Conservation (phyloP, 2,888 invertebrate genomes). For the Papilio protenor region DNA sequence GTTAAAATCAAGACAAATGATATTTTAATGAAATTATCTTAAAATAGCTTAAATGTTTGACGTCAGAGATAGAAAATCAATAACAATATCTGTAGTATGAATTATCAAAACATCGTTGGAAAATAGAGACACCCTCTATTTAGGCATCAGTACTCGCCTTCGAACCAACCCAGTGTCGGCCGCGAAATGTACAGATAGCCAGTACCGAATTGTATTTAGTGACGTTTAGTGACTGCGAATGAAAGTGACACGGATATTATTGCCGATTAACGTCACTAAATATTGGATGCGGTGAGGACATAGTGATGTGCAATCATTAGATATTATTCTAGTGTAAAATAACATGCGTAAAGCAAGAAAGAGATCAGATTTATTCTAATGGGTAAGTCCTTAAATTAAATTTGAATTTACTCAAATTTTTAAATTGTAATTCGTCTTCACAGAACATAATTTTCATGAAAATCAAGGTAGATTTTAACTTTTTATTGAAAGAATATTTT, state of each 20-base stretch:
- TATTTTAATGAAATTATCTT: background rate
- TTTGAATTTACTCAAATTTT: background rate
- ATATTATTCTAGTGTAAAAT: background rate
- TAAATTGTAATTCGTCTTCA: background rate
- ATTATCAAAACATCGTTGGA: slow-evolving; percentile 5
- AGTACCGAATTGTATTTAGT: slow-evolving; percentile 34
- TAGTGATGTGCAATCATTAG: background rate
- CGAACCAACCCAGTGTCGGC: slow-evolving; percentile 37
- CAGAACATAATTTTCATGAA: background rate
- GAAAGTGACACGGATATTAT: slow-evolving; percentile 10
- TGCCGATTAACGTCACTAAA: background rate
- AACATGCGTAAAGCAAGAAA: slow-evolving; percentile 37
- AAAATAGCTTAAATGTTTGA: slow-evolving; percentile 1
- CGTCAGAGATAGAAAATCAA: slow-evolving; percentile 6
- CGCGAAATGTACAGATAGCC: slow-evolving; percentile 32
- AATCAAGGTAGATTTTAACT: background rate
- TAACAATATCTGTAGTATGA: background rate
- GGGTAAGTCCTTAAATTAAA: slow-evolving; percentile 40
- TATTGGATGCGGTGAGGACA: slow-evolving; percentile 5
- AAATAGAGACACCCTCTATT: slow-evolving; percentile 44
- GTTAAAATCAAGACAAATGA: background rate
- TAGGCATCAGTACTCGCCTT: slow-evolving; percentile 24
- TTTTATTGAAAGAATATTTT: background rate
- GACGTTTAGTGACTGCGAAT: slow-evolving; percentile 27
- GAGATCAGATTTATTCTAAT: slow-evolving; percentile 43